Conservation (phyloP, 37 sponge, comb jelly and placozoan genomes). For the Sycon ciliatum region DNA sequence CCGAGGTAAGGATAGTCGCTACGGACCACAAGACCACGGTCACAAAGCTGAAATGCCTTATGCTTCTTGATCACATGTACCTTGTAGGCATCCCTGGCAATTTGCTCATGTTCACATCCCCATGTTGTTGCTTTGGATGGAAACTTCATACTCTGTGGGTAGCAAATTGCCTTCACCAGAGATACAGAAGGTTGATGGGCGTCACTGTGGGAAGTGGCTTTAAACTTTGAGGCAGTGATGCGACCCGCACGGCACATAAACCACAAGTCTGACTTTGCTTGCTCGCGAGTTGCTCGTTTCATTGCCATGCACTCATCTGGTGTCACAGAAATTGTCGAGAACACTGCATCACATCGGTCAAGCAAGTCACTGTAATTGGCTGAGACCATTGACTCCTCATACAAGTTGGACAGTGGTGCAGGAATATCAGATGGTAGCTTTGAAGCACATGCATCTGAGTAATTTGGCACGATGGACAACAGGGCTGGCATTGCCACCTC, state of each 20-base stretch:
- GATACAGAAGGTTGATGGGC: slow-evolving; percentile 30
- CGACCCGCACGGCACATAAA: slow-evolving; percentile 44
- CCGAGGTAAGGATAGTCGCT: slow-evolving; percentile 37
- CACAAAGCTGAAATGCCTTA: slow-evolving; percentile 10
- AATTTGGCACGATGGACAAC: no score
- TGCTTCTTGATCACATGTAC: slow-evolving; percentile 15
- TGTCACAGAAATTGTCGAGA: slow-evolving; percentile 17
- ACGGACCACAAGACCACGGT: slow-evolving; percentile 31
- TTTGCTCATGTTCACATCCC: slow-evolving; percentile 46
- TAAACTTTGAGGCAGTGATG: slow-evolving; percentile 51
- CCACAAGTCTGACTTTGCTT: slow-evolving; percentile 34
- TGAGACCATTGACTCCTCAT: slow-evolving; percentile 6
- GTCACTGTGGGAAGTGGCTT: slow-evolving; percentile 32
- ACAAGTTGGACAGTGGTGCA: slow-evolving; percentile 28
- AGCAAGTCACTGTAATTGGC: slow-evolving; percentile 33
- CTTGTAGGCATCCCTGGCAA: slow-evolving; percentile 24
- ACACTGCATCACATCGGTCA: not conserved
- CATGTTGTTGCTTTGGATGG: slow-evolving; percentile 35
- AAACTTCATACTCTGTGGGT: slow-evolving; percentile 43
- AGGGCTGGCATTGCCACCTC: slow-evolving; percentile 29
- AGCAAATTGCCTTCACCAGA: slow-evolving; percentile 43
- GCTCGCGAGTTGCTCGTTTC: slow-evolving; percentile 34
- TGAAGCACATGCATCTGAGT: no score
- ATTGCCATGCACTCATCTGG: slow-evolving; percentile 13
- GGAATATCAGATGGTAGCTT: slow-evolving; percentile 18